Evolutionary conservation across 2,113 vertebrate genomes (phyloP), one percentile per base, ranked within the genome.

Genomic region (Nettapus auritus): DNA sequence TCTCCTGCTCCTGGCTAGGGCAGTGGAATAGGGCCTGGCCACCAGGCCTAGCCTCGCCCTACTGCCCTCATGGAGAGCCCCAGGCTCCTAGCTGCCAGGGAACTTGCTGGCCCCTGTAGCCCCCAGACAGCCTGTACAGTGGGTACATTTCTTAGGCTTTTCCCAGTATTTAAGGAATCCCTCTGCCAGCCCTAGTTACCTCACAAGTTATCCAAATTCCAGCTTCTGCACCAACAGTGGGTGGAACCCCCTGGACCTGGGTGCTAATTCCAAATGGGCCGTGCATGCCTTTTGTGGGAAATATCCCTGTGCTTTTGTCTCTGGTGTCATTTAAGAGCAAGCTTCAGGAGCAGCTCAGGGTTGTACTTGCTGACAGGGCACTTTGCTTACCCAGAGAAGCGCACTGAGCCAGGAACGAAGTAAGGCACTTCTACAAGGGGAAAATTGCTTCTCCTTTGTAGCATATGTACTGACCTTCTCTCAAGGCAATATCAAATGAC

Each of bases 71-170:
- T 1, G 8, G 26, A 44, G 20, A 88, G 16, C 5, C 42, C 48
- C 57, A 50, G 31, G 3, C 31, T 60, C 21, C 63, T 34, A 88
- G 52, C 20, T 17, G 29, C 31, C 6, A 52, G 31, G 81, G 26
- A 52, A 4, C 52, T 59, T 59, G 31, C 8, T 23, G 74, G 36
- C 16, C 20, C 2, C 0, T 2, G 0, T 6, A 11, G 19, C 31
- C 9, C 19, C 77, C 60, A 44, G 20, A 28, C 17, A 68, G 26
- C 26, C 53, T 60, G 36, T 33, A 18, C 3, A 23, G 36, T 5
- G 17, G 17, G 6, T 33, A 10, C 9, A 3, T 42, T 40, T 57
- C 60, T 57, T 46, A 21, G 0, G 0, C 11, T n/a, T 36, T 78
- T 78, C 42, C 42, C 52, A 46, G 9, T 25, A n/a, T 20, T 11